These are phyloP conservation scores for Montipora cactus DNA, from an alignment of 64 coral and sea anemone genomes.

Conservation along the genomic window DNA sequence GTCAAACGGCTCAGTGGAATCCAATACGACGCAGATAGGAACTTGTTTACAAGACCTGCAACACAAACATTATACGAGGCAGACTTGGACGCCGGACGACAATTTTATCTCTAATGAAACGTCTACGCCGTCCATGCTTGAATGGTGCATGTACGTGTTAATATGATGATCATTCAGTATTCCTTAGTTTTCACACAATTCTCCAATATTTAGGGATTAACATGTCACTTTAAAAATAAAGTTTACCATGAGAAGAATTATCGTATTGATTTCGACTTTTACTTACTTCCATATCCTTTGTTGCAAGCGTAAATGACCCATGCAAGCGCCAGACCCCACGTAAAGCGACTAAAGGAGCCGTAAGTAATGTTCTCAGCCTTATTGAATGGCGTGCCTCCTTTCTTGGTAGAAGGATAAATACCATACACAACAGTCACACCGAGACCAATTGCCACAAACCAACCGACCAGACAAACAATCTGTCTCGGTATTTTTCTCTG, in stretches of 20 bases:
- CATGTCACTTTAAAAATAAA: too few relatives aligned
- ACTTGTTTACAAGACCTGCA: constrained; percentile 63
- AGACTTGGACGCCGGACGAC: too few relatives aligned
- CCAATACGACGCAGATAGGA: constrained; percentile 45
- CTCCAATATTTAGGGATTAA: too few relatives aligned
- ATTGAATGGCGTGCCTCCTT: constrained; percentile 61
- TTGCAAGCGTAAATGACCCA: constrained; percentile 39
- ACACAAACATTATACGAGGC: background rate
- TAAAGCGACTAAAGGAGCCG: constrained; percentile 68
- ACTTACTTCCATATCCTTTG: constrained; percentile 86
- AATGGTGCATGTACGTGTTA: too few relatives aligned
- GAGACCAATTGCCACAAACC: constrained; percentile 47
- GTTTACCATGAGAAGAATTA: too few relatives aligned
- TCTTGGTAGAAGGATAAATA: constrained; percentile 60
- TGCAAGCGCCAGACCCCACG: constrained; percentile 80
- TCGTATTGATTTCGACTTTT: too few relatives aligned
- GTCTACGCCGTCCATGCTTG: too few relatives aligned
- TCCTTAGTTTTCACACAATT: too few relatives aligned
- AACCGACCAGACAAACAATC: constrained; percentile 34
- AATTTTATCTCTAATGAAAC: too few relatives aligned
- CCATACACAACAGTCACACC: constrained; percentile 70
- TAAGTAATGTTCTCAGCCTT: background rate
- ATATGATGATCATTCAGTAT: too few relatives aligned
- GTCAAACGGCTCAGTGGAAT: constrained; percentile 87
- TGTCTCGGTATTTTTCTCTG: constrained; percentile 10